These are phyloP conservation scores for Phaenicophaeus curvirostris DNA, from an alignment of 2,797 vertebrate genomes.

Conservation along the genomic window DNA sequence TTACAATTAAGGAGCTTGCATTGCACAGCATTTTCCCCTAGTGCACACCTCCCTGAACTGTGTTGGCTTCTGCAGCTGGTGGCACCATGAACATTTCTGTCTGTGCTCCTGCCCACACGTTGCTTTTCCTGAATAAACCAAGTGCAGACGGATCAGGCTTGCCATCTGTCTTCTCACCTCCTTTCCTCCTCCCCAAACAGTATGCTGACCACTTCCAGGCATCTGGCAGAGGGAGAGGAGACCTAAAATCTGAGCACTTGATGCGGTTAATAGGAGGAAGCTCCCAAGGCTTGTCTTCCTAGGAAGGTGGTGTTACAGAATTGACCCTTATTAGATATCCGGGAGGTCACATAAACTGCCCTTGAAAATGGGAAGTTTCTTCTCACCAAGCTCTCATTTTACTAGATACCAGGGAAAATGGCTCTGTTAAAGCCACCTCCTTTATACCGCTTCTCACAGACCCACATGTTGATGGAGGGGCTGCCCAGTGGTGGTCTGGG, in stretches of 20 bases:
- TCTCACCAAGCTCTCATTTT: neutral
- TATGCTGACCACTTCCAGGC: neutral
- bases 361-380: neutral
- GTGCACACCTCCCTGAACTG: neutral
- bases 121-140: neutral
- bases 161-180: constrained; percentile 7
- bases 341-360: neutral
- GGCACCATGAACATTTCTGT: neutral
- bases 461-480: accelerated
- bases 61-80: constrained; percentile 19
- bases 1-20: neutral
- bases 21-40: neutral
- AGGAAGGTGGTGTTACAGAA: neutral
- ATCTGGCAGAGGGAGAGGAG: neutral
- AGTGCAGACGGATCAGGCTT: neutral
- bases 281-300: neutral
- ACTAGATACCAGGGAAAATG: too few relatives aligned
- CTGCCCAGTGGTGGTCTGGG: neutral
- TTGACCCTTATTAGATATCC: neutral
- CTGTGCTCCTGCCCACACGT: accelerated
- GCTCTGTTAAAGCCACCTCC: neutral
- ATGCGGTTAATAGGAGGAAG: neutral
- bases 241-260: neutral
- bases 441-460: neutral
- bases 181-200: neutral